Evolutionary conservation across 2,113 vertebrate genomes (phyloP), one percentile per base, ranked within the genome.

Genomic region (Gambusia holbrooki): DNA sequence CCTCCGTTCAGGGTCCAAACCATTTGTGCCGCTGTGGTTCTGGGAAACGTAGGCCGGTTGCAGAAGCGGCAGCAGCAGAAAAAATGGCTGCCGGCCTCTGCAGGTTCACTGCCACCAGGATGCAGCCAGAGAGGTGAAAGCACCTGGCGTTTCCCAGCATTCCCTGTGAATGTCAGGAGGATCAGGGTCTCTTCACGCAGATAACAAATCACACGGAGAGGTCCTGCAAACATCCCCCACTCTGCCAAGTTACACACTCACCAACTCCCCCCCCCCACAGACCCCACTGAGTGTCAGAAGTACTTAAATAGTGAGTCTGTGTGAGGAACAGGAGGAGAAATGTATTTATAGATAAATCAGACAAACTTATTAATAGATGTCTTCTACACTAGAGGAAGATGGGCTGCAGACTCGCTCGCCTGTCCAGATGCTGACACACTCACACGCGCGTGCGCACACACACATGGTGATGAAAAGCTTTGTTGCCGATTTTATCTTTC

Each of bases 321-420:
- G 76, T 73, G 80, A 83, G 68, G 79, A 89, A 83, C 67, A 48
- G 45, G 78, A 82, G 83, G 65, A 86, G 80, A 85, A 82, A 84
- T 86, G 77, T 92, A 93, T 93, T 92, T 90, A 92, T 91, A 91
- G 90, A 90, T 89, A 74, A 86, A 91, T 90, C 81, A 83, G 84
- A 88, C 83, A 37, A 81, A 87, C 70, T 74, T 93, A 92, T 92
- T 89, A 92, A 90, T 92, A 93, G 87, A 89, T 85, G 82, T 86
- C 74, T 66, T 89, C 69, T 67, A 84, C 83, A 84, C 74, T 85
- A 68, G 73, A 82, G 77, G 73, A 82, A 90, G 85, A 87, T 51
- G 80, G 82, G 82, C 85, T 73, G 73, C 81, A 81, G 76, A 84
- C 83, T 60, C 37, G 35, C 30, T 64, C 8, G 17, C 66, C 65